phyloP scores from a whole-genome alignment of 1,140 invertebrate genomes.

The Odontomachus brunneus region DNA sequence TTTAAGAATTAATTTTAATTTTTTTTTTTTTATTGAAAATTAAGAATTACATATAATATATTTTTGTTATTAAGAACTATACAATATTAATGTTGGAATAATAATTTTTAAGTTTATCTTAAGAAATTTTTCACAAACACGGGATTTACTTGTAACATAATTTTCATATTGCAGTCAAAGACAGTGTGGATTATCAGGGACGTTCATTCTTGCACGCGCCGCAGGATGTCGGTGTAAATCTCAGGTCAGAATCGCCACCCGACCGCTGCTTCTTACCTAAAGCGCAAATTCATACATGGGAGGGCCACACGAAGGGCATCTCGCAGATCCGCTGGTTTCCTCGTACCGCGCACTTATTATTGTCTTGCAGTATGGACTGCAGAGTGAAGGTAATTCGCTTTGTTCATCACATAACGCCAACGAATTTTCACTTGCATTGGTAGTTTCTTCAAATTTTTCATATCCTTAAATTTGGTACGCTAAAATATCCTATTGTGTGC shows the following conservation, averaged over 20 bases:
- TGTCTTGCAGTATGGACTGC: slow-evolving; percentile 98
- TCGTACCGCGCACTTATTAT: slow-evolving; percentile 95
- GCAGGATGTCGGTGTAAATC: slow-evolving; percentile 97
- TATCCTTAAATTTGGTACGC: not conserved
- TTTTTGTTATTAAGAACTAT: too few species aligned
- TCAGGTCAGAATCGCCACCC: slow-evolving; percentile 96
- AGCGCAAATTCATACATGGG: slow-evolving; percentile 98
- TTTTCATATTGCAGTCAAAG: slow-evolving; percentile 90
- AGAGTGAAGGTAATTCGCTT: slow-evolving; percentile 94
- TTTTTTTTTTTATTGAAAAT: too few species aligned
- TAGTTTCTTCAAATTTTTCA: not conserved
- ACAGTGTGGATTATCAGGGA: slow-evolving; percentile 98
- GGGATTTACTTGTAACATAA: slow-evolving; percentile 9
- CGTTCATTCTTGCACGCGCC: slow-evolving; percentile 97
- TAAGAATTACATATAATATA: too few species aligned
- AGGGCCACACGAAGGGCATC: slow-evolving; percentile 98
- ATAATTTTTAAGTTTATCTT: too few species aligned
- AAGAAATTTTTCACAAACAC: too few species aligned
- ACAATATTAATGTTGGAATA: too few species aligned
- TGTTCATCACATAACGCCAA: not conserved
- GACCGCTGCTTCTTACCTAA: slow-evolving; percentile 99
- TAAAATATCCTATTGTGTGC: slow-evolving; percentile 75
- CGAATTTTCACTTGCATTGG: not conserved
- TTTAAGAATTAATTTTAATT: too few species aligned
- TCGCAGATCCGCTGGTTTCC: slow-evolving; percentile 98